Base-by-base conservation (phyloP, 1,140 invertebrate species). In the Drosophila elegans region DNA sequence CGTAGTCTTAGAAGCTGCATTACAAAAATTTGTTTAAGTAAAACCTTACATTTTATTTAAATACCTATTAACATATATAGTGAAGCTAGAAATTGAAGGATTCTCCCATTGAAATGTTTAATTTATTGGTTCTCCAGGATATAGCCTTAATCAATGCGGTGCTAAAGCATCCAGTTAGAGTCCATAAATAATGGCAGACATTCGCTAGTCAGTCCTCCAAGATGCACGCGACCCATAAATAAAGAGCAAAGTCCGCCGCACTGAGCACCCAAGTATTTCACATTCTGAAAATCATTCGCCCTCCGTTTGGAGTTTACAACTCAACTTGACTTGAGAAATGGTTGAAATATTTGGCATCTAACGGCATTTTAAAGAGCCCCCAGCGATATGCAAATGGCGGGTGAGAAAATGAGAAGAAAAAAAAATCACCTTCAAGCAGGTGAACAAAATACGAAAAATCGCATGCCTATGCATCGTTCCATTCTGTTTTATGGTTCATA, bases 401-500 rank as follows among this genome's bases (percentile, higher is more conserved):
- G 4, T 32, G 21, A 29, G 10, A 29, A 11, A 6, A 13, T 5
- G 16, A 29, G 41, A 29, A 39, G 32, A 49, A 41, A 11, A 16
- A 34, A 49, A 25, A 48, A 29, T 11, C 16, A 60, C 21, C 36
- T 39, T 39, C 36, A 9, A 42, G 21, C 34, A 54, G 9, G 42
- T 21, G 48, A 1, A 49, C 45, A 27, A 10, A 48, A 38, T 27
- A 11, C 32, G 13, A 46, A 74, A 78, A 80, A 71, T 64, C 74
- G 74, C 74, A 77, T 78, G 64, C 74, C 74, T 77, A 69, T 77
- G 74, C 74, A 77, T 69, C 74, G 56, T 77, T 69, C 63, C 73
- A 78, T 49, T 68, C 74, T 77, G 74, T 77, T 78, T 77, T 77
- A 78, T 77, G 74, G 74, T 77, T 78, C 74, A 78, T 78, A 78